Evolutionary conservation across 92 coral and sea anemone species (phyloP), one percentile per base, ranked within the genome.

Genomic region (Montipora capitata): DNA sequence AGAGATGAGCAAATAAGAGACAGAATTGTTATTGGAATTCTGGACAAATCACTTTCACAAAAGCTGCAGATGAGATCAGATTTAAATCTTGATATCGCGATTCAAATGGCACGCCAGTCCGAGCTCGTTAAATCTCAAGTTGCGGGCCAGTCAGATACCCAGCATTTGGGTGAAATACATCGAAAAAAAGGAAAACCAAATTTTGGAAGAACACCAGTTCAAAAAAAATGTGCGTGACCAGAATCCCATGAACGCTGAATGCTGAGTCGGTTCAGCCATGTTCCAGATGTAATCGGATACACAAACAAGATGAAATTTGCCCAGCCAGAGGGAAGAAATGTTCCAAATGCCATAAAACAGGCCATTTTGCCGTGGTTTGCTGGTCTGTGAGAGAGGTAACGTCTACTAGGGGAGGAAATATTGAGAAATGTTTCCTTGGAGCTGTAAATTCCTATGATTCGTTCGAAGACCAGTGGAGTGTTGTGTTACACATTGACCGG

Each of bases 351-450:
- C 42, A 43, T 13, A 90, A 90, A 56, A 27, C 27, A 17, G 91
- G 94, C 10, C 88, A 91, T 75, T 85, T 91, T 72, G 91, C 91
- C 35, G 83, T 52, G 6, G 87, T 61, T 58, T 91, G 94, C 86
- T 59, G 87, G 45, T 77, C 90, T 16, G 87, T 85, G 16, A 74
- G 90, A 27, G 90, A 85, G 85, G 87, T 90, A 73, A 40, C 81
- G n/a, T 39, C 65, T 14, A 62, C 12, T 43, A 27, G 38, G 11
- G 72, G 51, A 35, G 80, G 67, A 39, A 40, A 54, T 35, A 72
- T 35, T 40, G 72, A 71, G 85, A 27, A 78, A 15, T 90, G 79
- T 70, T 90, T 90, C 64, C 57, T 85, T 72, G 90, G 88, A 35
- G 84, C 90, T 35, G 48, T 90, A 10, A 49, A 43, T 16, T 62